Evolutionary conservation across 1,140 invertebrate genomes (phyloP), one percentile per base, ranked within the genome.

Genomic region (Yoshiicerus persimilis): DNA sequence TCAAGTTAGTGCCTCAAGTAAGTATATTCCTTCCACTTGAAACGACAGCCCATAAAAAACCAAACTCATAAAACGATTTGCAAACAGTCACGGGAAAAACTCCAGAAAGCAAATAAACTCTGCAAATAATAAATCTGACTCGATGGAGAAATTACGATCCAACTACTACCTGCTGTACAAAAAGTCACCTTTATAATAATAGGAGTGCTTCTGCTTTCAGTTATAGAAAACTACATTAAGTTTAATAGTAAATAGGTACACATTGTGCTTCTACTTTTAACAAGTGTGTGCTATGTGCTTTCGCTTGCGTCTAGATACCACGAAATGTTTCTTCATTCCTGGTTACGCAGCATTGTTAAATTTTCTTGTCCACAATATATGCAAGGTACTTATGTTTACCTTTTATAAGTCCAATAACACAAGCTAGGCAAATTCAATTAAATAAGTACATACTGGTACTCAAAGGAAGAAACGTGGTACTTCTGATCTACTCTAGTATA

Each of bases 111-210:
- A 87, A 87, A 87, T 87, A 87, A 87, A 87, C 86, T 87, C 86
- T 70, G 86, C 86, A 87, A 87, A 87, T 87, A 87, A 87, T 87
- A 87, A 87, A 87, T 87, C 70, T 87, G 36, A 87, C 86, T 87
- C 34, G 47, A 87, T 75, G 70, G 70, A 87, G 86, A 87, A 87
- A 87, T 75, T 87, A 87, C 36, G 64, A 38, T 56, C 39, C 39
- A 38, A n/a, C 83, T 47, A 41, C 36, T 47, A 25, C 41, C 20
- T 16, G 11, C 20, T 30, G 23, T 25, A 32, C 83, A 47, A 25
- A 56, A 13, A 84, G 83, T 84, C 83, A 84, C 23, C 39, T 47
- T n/a, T 56, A 84, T 47, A 80, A 80, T 80, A 83, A 32, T 56
- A 56, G 47, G 13, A n/a, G n/a, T n/a, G n/a, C n/a, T n/a, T n/a